Conservation (phyloP, 2,888 invertebrate species). For the Drosophila niveifrons region DNA sequence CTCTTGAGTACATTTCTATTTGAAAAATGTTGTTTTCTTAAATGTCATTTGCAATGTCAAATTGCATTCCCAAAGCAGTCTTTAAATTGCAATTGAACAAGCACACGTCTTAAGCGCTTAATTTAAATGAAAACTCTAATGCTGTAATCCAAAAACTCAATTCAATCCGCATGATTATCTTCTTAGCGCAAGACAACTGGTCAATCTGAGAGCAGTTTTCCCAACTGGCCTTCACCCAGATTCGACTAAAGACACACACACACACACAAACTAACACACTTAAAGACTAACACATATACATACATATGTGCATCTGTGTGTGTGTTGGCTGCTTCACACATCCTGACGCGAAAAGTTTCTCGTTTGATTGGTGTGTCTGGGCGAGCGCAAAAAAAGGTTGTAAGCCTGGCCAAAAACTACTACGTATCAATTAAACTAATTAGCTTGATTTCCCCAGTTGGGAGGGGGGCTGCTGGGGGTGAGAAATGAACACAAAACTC, state of each 20-base stretch:
- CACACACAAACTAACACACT: conserved; percentile 9
- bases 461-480: neutral
- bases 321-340: conserved; percentile 24
- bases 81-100: neutral
- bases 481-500: conserved; percentile 39
- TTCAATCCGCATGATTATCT: conserved; percentile 4
- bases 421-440: conserved; percentile 77
- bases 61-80: neutral
- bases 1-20: no score
- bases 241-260: neutral
- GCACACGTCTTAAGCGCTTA: neutral
- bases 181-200: conserved; percentile 1
- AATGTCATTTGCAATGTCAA: neutral
- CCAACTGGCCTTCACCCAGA: conserved; percentile 23
- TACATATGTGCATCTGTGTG: neutral
- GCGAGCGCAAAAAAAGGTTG: conserved; percentile 5
- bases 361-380: conserved; percentile 38
- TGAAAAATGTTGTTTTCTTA: no score
- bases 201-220: conserved; percentile 7
- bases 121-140: conserved; percentile 1
- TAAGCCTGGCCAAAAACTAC: conserved; percentile 61
- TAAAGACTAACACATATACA: neutral
- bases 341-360: conserved; percentile 54
- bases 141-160: conserved; percentile 4
- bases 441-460: conserved; percentile 62